Evolutionary conservation across 1,140 invertebrate species (phyloP).

Genomic region (Caenorhabditis briggsae): DNA sequence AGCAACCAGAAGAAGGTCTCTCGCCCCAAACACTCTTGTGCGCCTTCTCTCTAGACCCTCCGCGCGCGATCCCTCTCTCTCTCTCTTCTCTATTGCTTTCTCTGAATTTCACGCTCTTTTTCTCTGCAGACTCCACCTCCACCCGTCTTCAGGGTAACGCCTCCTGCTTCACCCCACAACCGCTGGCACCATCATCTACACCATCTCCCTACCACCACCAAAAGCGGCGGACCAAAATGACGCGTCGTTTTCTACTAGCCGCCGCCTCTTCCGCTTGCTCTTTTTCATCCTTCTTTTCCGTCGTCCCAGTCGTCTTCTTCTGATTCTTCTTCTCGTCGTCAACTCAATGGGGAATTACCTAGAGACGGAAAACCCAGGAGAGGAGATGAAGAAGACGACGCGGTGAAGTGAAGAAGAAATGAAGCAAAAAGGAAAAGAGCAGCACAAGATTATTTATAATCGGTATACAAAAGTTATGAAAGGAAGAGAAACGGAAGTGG

Average conservation of each 20-base stretch:
- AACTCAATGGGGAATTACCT: constrained; percentile 53
- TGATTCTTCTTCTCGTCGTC: neutral
- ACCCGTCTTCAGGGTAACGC: constrained; percentile 36
- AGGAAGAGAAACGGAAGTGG: neutral
- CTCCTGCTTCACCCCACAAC: constrained; percentile 30
- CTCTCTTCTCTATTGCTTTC: constrained; percentile 9
- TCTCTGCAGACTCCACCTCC: constrained; percentile 27
- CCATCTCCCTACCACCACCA: neutral
- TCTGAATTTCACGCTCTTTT: constrained; percentile 54
- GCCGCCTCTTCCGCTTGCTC: neutral
- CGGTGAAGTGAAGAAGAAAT: constrained; percentile 11
- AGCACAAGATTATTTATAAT: constrained; percentile 33
- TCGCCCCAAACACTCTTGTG: constrained; percentile 16
- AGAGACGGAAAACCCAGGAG: constrained; percentile 15
- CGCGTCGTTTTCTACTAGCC: neutral
- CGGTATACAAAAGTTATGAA: constrained; percentile 27
- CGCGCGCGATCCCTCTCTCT: neutral
- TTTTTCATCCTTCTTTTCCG: neutral
- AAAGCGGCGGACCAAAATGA: constrained; percentile 42
- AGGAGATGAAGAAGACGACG: constrained; percentile 1
- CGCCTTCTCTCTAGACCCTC: constrained; percentile 8
- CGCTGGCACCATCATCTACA: constrained; percentile 3
- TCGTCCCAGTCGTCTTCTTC: neutral
- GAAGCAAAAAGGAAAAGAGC: neutral
- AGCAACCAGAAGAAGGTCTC: constrained; percentile 26